Base-by-base conservation (phyloP, 37 sponge, comb jelly and placozoan genomes). In the Petrosia ficiformis region DNA sequence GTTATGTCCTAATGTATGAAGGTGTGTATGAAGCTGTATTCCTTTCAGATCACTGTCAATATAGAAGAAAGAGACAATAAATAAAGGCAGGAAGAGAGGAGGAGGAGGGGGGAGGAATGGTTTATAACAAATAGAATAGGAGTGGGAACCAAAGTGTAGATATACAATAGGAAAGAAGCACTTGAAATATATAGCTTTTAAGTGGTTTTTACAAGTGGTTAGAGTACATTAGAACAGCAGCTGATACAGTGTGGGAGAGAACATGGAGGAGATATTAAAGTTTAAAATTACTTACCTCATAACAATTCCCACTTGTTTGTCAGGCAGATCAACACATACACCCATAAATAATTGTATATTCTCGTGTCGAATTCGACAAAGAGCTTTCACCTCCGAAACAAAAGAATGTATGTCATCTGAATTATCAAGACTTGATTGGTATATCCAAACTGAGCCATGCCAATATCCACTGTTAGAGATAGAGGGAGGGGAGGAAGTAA, bases 271-370 rank as follows among this genome's bases (percentile, higher is more conserved):
- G 37, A 36, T 10, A 42, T 39, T 25, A 29, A 36, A 42, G 26
- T 29, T 43, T 1, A 57, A n/a, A n/a, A n/a, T n/a, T n/a, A n/a
- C 48, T 67, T 37, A 89, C 89, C 85, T 76, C 76, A 82, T 84
- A 40, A 89, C 63, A 28, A 89, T 65, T 33, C 80, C 80, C 19
- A 28, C 59, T 44, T 79, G 74, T 2, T 40, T 26, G 8, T 8
- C 54, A 3, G 69, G 75, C 1, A 78, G 80, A 38, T 82, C 78
- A 43, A 70, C 65, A 58, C 84, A 88, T 21, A 82, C 84, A 21
- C 89, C 89, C 74, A 88, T 85, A 57, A 88, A 88, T 29, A 83
- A 65, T 39, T 88, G 83, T 4, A 88, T 78, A 60, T 83, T 88
- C 60, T 88, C 89, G 64, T 88, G 89, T 24, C 89, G 73, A 59